Evolutionary conservation across 2,113 vertebrate genomes (phyloP).

Genomic region (Oncorhynchus gorbuscha): DNA sequence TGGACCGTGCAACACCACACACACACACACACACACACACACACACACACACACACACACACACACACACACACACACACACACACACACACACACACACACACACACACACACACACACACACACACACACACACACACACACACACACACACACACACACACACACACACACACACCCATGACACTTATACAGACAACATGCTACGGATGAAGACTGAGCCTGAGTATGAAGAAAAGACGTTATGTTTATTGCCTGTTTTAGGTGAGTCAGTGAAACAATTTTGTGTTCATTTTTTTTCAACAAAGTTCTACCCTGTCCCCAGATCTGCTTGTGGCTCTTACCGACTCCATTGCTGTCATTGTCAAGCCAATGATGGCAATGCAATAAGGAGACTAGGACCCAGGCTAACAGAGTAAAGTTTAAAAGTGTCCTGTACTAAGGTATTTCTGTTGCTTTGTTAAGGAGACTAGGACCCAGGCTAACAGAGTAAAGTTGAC

Average conservation of each 20-base stretch:
- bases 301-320: background rate
- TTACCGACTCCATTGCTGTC: background rate
- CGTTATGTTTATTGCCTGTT: slow-evolving; percentile 43
- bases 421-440: too few relatives aligned
- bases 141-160: background rate
- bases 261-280: slow-evolving; percentile 61
- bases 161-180: background rate
- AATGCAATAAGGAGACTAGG: background rate
- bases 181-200: background rate
- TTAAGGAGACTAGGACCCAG: too few relatives aligned
- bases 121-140: background rate
- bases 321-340: background rate
- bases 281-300: background rate
- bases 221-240: slow-evolving; percentile 45
- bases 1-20: too few relatives aligned
- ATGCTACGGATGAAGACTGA: slow-evolving; percentile 29
- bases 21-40: too few relatives aligned
- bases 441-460: too few relatives aligned
- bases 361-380: background rate
- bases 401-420: too few relatives aligned
- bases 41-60: slow-evolving; percentile 16
- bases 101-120: slow-evolving; percentile 3
- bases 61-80: slow-evolving; percentile 5
- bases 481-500: too few relatives aligned
- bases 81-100: background rate